Evolutionary conservation across 2,888 invertebrate species (phyloP).

Genomic region (Alloscopus bannaensis): DNA sequence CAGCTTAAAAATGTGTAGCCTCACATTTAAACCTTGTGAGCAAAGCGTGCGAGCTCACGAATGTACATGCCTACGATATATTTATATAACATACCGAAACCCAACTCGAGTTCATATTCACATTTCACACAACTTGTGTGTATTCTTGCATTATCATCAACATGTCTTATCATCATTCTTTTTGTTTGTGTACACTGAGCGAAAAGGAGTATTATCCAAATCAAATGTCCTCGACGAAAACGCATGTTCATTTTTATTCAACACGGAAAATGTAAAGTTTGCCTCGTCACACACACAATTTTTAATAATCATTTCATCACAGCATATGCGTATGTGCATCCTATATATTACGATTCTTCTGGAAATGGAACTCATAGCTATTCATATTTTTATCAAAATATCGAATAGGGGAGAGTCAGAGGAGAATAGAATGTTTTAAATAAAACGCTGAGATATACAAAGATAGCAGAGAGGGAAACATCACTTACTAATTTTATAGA

Average conservation of each 20-base stretch:
- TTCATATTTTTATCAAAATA: slow-evolving; percentile 1
- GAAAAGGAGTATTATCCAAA: neutral
- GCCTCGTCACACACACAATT: neutral
- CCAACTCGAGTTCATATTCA: neutral
- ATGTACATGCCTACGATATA: too few species aligned
- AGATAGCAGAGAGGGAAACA: neutral
- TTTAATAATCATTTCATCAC: neutral
- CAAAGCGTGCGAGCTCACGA: too few species aligned
- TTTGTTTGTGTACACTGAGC: neutral
- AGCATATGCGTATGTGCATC: neutral
- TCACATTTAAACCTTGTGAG: too few species aligned
- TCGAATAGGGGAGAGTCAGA: neutral
- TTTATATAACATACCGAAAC: too few species aligned
- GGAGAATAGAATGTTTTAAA: slow-evolving; percentile 1
- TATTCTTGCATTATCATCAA: slow-evolving; percentile 13
- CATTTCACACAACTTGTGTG: neutral
- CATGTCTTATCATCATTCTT: neutral
- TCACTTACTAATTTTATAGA: neutral
- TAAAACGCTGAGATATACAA: too few species aligned
- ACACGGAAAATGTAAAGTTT: neutral
- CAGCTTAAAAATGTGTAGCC: too few species aligned
- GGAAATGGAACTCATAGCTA: neutral
- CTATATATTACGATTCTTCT: neutral
- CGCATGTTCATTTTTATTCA: neutral
- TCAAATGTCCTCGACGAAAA: neutral